phyloP scores from a whole-genome alignment of 2,888 invertebrate genomes.

The Sericinus montela region DNA sequence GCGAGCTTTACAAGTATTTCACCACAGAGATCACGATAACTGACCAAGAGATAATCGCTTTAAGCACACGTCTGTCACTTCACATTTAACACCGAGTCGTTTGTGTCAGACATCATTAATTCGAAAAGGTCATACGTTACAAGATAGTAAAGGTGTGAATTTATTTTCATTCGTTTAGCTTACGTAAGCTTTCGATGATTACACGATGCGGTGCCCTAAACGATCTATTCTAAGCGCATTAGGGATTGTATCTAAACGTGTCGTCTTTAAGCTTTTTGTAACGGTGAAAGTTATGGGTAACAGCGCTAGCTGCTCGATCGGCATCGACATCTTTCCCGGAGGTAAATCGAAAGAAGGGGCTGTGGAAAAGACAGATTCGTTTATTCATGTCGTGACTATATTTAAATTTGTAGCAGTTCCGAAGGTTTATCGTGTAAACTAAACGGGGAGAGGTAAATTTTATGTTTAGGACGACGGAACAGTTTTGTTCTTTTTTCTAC shows the following conservation, averaged over 20 bases:
- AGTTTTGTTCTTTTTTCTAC: too few species aligned
- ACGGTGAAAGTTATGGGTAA: conserved; percentile 9
- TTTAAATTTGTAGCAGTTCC: conserved; percentile 15
- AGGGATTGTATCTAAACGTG: conserved; percentile 3
- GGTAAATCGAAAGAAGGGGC: conserved; percentile 4
- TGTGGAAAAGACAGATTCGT: conserved; percentile 13
- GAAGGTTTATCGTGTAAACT: neutral
- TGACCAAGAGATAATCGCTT: conserved; percentile 13
- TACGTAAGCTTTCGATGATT: conserved; percentile 11
- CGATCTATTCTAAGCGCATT: conserved; percentile 16
- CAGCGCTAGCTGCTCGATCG: conserved; percentile 5
- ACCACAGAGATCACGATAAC: conserved; percentile 4
- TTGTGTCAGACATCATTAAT: conserved; percentile 17
- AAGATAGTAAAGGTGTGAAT: conserved; percentile 16
- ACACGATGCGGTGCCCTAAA: conserved; percentile 10
- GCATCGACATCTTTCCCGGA: conserved; percentile 2
- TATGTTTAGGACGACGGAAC: too few species aligned
- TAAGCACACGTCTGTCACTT: conserved; percentile 8
- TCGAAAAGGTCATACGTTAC: conserved; percentile 10
- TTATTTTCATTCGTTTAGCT: conserved; percentile 10
- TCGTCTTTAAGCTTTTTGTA: conserved; percentile 10
- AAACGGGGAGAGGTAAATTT: neutral
- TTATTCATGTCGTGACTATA: conserved; percentile 16
- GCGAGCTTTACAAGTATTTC: neutral
- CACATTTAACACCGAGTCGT: conserved; percentile 11